Conservation (phyloP, 2,888 invertebrate genomes). For the Acronicta psi region DNA sequence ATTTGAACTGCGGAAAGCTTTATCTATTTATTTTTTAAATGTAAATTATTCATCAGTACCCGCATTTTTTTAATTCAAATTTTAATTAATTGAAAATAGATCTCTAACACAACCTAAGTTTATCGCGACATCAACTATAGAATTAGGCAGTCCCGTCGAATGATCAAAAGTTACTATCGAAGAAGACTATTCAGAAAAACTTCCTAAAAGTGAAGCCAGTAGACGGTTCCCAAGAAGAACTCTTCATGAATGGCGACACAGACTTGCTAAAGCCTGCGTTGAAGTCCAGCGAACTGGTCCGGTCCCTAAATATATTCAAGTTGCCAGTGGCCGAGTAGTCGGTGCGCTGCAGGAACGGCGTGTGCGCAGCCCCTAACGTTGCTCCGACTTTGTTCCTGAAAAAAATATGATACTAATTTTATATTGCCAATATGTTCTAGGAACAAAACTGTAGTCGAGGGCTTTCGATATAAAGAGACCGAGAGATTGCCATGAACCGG, state of each 20-base stretch:
- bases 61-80: too few relatives aligned
- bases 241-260: conserved; percentile 60
- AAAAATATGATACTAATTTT: conserved; percentile 2
- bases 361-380: conserved; percentile 60
- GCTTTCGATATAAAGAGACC: too few relatives aligned
- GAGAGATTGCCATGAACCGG: too few relatives aligned
- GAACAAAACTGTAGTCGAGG: too few relatives aligned
- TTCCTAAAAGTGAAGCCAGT: conserved; percentile 59
- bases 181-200: conserved; percentile 47
- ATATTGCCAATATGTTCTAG: too few relatives aligned
- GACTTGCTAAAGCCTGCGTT: conserved; percentile 66
- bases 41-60: too few relatives aligned
- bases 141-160: too few relatives aligned
- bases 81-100: too few relatives aligned
- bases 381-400: conserved; percentile 65
- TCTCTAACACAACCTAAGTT: too few relatives aligned
- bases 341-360: conserved; percentile 62
- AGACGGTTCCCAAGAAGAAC: conserved; percentile 65
- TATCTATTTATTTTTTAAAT: too few relatives aligned
- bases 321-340: conserved; percentile 68
- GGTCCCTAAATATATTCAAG: conserved; percentile 62
- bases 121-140: too few relatives aligned
- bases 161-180: not conserved
- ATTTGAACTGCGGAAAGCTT: too few relatives aligned
- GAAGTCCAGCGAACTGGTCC: conserved; percentile 64